Conservation (phyloP, 2,797 vertebrate species). For the Bovichtus diacanthus region DNA sequence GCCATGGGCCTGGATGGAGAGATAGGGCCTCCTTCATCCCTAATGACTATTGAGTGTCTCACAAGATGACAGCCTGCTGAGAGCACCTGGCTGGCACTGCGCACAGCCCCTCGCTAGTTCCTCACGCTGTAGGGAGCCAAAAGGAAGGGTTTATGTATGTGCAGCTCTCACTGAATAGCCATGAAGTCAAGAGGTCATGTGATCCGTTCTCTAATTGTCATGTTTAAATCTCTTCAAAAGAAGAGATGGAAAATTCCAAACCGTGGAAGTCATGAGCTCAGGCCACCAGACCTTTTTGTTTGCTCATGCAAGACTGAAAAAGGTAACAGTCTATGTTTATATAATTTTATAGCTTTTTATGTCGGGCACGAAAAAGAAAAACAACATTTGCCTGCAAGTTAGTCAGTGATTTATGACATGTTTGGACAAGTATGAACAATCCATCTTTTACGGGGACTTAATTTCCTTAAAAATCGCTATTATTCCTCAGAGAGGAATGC, state of each 20-base stretch:
- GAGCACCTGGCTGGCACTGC: conserved; percentile 76
- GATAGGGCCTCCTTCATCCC: conserved; percentile 73
- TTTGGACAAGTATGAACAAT: conserved; percentile 80
- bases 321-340: conserved; percentile 80
- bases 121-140: conserved; percentile 32
- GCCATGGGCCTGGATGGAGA: conserved; percentile 66
- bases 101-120: conserved; percentile 25
- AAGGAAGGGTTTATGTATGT: conserved; percentile 35
- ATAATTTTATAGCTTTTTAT: conserved; percentile 78
- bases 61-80: conserved; percentile 76
- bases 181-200: conserved; percentile 71
- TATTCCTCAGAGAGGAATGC: conserved; percentile 60
- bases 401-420: conserved; percentile 74
- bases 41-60: conserved; percentile 81
- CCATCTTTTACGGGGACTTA: conserved; percentile 59
- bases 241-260: conserved; percentile 80
- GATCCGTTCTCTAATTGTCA: conserved; percentile 76
- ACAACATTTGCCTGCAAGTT: conserved; percentile 60
- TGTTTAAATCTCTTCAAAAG: conserved; percentile 72
- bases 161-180: conserved; percentile 50
- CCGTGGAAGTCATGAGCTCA: conserved; percentile 70
- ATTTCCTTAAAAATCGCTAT: conserved; percentile 72
- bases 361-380: conserved; percentile 72
- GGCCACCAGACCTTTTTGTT: conserved; percentile 75
- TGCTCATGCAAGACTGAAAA: conserved; percentile 74